Percentiles rank a stretch among this genome's conserved stretches.
These are phyloP conservation scores for Chitala chitala DNA, from an alignment of 2,113 vertebrate genomes.

Conservation along the genomic window DNA sequence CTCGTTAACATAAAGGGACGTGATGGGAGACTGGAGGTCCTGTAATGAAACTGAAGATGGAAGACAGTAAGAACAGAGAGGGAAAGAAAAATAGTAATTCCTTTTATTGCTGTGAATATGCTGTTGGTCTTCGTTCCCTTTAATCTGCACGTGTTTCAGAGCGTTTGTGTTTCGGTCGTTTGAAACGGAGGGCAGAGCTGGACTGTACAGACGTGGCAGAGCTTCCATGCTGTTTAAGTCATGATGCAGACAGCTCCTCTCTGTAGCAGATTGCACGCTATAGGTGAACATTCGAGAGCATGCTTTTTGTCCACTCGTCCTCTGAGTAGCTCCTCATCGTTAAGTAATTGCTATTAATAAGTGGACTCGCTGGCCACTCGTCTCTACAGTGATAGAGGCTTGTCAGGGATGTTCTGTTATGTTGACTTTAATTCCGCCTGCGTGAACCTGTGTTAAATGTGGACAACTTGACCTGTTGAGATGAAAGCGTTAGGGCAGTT, in stretches of 20 bases:
- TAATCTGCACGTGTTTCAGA: neutral
- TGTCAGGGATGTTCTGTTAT: neutral
- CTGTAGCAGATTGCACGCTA: too few relatives aligned
- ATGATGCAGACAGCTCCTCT: too few relatives aligned
- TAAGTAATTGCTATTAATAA: too few relatives aligned
- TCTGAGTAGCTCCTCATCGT: too few relatives aligned
- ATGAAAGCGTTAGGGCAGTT: neutral
- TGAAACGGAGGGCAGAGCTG: too few relatives aligned
- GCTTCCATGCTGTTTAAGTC: too few relatives aligned
- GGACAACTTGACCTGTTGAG: neutral
- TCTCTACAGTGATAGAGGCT: neutral
- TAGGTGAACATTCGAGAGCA: too few relatives aligned
- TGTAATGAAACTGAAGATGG: neutral
- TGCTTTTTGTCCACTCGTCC: too few relatives aligned
- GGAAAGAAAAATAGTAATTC: neutral
- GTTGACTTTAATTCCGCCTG: neutral
- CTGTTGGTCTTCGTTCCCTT: too few relatives aligned
- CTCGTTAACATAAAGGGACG: neutral
- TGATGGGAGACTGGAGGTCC: neutral
- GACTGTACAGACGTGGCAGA: too few relatives aligned
- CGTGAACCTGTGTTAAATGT: neutral
- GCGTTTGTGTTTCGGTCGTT: neutral
- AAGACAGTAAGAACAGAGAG: neutral
- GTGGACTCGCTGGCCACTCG: too few relatives aligned
- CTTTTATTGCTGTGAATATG: neutral